phyloP scores from a whole-genome alignment of 2,113 vertebrate species.

The Poeciliopsis occidentalis region DNA sequence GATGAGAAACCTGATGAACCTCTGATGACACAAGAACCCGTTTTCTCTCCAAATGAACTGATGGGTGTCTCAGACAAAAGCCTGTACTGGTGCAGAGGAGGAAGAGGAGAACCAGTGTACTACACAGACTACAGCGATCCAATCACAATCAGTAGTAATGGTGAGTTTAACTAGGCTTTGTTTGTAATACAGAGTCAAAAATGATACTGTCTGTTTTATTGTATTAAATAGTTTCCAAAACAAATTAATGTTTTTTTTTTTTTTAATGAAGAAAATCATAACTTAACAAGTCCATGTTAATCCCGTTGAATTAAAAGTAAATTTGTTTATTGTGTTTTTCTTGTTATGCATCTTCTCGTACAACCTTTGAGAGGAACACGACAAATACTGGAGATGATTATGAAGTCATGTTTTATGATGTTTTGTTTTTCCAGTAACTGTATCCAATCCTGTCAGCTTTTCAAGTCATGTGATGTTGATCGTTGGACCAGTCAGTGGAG shows the following conservation, averaged over 20 bases:
- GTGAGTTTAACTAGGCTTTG: neutral
- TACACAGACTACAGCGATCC: constrained; percentile 15
- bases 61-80: constrained; percentile 23
- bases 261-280: no score
- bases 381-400: neutral
- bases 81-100: constrained; percentile 31
- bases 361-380: neutral
- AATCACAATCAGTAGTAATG: neutral
- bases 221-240: no score
- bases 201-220: no score
- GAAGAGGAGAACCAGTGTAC: constrained; percentile 1
- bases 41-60: neutral
- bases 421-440: no score
- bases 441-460: neutral
- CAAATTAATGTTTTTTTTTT: no score
- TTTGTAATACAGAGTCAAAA: neutral
- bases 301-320: no score
- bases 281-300: no score
- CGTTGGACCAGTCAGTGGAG: constrained; percentile 14
- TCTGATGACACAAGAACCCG: neutral
- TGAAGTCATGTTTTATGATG: neutral
- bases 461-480: neutral
- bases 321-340: neutral
- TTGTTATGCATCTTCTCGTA: no score
- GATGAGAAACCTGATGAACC: neutral